phyloP scores from a whole-genome alignment of 2,888 invertebrate species.

The Ornithoptera priamus region DNA sequence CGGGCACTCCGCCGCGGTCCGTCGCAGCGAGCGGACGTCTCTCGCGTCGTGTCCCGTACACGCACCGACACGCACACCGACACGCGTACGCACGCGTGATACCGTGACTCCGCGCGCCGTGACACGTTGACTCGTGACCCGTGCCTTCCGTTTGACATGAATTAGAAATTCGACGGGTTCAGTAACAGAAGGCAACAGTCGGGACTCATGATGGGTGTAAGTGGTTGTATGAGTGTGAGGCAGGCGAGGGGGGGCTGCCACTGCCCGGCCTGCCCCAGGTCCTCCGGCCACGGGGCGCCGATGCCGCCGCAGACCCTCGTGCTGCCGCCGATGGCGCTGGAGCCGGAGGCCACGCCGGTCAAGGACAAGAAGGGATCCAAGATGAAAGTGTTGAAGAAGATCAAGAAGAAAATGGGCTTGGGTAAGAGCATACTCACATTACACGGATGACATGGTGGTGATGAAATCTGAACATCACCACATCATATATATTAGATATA shows the following conservation, averaged over 20 bases:
- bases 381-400: constrained; percentile 94
- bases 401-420: constrained; percentile 92
- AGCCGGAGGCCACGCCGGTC: constrained; percentile 69
- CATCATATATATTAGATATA: too few relatives aligned
- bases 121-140: constrained; percentile 35
- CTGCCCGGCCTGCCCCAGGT: constrained; percentile 75
- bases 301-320: constrained; percentile 67
- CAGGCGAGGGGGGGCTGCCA: constrained; percentile 78
- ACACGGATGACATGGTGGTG: too few relatives aligned
- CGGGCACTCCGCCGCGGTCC: constrained; percentile 62
- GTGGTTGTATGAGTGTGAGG: constrained; percentile 80
- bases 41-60: constrained; percentile 37
- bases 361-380: constrained; percentile 81
- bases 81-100: constrained; percentile 15
- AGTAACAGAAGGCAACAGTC: constrained; percentile 33
- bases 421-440: constrained; percentile 79
- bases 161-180: constrained; percentile 32
- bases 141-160: constrained; percentile 39
- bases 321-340: constrained; percentile 72
- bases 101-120: constrained; percentile 33
- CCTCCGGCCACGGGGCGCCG: constrained; percentile 64
- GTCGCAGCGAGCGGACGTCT: constrained; percentile 63
- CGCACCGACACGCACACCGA: constrained; percentile 32
- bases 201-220: constrained; percentile 75
- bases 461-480: too few relatives aligned